These are phyloP conservation scores for Thyatira batis DNA, from an alignment of 2,888 invertebrate species.

Conservation along the genomic window DNA sequence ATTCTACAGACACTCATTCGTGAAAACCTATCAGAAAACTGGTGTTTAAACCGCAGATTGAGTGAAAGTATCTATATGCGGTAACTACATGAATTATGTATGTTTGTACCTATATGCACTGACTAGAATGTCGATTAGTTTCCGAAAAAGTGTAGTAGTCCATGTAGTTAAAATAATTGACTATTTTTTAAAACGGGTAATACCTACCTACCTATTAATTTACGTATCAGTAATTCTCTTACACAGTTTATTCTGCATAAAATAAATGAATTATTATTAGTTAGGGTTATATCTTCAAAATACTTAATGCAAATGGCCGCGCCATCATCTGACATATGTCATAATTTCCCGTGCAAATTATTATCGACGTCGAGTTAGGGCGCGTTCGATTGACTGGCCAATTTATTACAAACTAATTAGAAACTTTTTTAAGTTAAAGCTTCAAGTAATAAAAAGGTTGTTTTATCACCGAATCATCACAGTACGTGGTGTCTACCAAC, in stretches of 20 bases:
- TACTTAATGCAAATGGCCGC: slow-evolving; percentile 21
- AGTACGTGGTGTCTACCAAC: slow-evolving; percentile 21
- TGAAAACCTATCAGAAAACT: slow-evolving; percentile 1
- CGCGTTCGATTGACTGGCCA: background rate
- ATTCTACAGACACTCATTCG: no score
- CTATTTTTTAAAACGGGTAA: no score
- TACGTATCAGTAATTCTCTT: no score
- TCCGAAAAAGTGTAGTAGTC: slow-evolving; percentile 41
- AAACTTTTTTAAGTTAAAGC: background rate
- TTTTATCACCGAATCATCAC: slow-evolving; percentile 5
- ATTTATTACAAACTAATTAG: background rate
- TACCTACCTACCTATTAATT: no score
- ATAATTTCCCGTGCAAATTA: slow-evolving; percentile 8
- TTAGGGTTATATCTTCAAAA: no score
- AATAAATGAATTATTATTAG: background rate
- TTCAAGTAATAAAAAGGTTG: background rate
- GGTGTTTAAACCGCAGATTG: slow-evolving; percentile 19
- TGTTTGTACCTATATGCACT: slow-evolving; percentile 24
- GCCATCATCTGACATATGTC: slow-evolving; percentile 24
- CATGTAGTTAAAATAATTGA: no score
- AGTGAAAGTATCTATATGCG: slow-evolving; percentile 51
- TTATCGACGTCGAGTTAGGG: background rate
- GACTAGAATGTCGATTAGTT: slow-evolving; percentile 35
- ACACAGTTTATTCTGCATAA: background rate
- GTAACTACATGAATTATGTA: slow-evolving; percentile 56